phyloP scores from a whole-genome alignment of 2,888 invertebrate species.

The Oegoconia quadripuncta region DNA sequence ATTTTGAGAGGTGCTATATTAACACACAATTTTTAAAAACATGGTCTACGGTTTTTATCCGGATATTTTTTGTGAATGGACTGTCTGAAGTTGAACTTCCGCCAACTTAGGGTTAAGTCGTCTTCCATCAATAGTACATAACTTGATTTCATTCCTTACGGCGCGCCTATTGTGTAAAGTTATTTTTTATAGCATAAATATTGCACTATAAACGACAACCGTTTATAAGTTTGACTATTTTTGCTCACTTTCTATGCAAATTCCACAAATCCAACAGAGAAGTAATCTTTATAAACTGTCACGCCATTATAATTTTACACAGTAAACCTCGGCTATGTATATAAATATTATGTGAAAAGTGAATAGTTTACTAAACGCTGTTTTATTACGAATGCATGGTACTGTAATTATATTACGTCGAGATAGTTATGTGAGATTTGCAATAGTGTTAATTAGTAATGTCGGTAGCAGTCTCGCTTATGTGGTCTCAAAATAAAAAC shows the following conservation, averaged over 20 bases:
- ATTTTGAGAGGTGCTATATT: constrained; percentile 15
- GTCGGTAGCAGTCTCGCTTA: constrained; percentile 7
- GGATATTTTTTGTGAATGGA: constrained; percentile 15
- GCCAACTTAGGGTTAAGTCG: constrained; percentile 22
- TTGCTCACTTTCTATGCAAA: no score
- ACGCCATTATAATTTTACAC: constrained; percentile 3
- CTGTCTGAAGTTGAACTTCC: constrained; percentile 22
- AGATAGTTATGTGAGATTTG: constrained; percentile 20
- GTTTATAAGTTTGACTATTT: no score
- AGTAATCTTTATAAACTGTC: no score
- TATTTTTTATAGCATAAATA: neutral
- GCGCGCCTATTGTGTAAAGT: neutral
- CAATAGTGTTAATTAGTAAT: constrained; percentile 14
- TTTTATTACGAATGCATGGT: constrained; percentile 14
- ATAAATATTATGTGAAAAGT: constrained; percentile 4
- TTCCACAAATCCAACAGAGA: no score
- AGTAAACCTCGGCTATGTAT: constrained; percentile 1
- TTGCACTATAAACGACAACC: no score
- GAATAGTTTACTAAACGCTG: constrained; percentile 8
- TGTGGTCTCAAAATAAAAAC: constrained; percentile 16
- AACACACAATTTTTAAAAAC: no score
- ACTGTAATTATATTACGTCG: constrained; percentile 16
- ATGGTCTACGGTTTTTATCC: neutral
- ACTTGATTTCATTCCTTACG: constrained; percentile 34
- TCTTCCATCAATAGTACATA: constrained; percentile 34